Evolutionary conservation across 1,140 invertebrate species (phyloP).

Genomic region (Andricus grossulariae): DNA sequence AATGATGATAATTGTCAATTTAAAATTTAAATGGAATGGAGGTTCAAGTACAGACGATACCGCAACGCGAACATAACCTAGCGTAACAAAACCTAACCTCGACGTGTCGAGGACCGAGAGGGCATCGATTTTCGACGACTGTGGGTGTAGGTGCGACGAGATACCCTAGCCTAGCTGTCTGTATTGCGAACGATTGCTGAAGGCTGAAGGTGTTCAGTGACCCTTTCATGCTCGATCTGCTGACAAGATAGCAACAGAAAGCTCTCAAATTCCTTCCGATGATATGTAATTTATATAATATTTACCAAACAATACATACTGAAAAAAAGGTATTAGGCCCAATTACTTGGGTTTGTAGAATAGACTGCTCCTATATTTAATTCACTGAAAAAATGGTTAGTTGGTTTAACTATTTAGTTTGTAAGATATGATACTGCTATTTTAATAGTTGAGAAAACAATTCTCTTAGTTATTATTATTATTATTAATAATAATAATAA

Average conservation of each 20-base stretch:
- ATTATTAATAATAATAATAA: too few relatives aligned
- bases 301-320: too few relatives aligned
- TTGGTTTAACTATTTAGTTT: too few relatives aligned
- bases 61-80: slow-evolving; percentile 34
- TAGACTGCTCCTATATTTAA: too few relatives aligned
- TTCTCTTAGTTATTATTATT: too few relatives aligned
- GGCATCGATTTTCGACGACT: slow-evolving; percentile 38
- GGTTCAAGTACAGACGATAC: neutral
- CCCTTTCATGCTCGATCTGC: slow-evolving; percentile 30
- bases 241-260: slow-evolving; percentile 23
- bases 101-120: slow-evolving; percentile 9
- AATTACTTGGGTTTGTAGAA: too few relatives aligned
- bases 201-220: slow-evolving; percentile 26
- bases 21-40: neutral
- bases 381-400: too few relatives aligned
- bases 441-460: too few relatives aligned
- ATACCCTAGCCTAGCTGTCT: slow-evolving; percentile 27
- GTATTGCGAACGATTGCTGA: slow-evolving; percentile 12
- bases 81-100: slow-evolving; percentile 36
- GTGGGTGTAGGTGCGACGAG: neutral
- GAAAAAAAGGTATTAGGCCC: too few relatives aligned
- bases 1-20: neutral
- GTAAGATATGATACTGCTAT: too few relatives aligned
- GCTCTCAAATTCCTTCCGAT: neutral
- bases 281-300: neutral